These are phyloP conservation scores for Drosophila orena DNA, from an alignment of 1,140 invertebrate species.

Conservation along the genomic window DNA sequence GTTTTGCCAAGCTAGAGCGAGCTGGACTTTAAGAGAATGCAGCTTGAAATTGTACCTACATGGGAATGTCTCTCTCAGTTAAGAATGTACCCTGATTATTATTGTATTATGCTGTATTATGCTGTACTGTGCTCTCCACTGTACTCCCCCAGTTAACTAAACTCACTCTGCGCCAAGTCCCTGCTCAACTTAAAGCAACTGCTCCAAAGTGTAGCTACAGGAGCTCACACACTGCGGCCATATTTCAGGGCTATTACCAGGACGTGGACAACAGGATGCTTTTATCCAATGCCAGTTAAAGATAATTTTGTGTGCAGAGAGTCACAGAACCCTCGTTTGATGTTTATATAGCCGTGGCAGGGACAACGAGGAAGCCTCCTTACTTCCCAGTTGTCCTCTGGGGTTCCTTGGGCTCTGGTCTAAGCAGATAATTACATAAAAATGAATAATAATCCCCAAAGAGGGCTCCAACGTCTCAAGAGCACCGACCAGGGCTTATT, in stretches of 20 bases:
- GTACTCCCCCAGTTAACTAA: background rate
- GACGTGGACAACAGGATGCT: slow-evolving; percentile 61
- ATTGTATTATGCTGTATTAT: too few relatives aligned
- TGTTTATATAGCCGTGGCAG: slow-evolving; percentile 12
- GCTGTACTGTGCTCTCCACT: too few relatives aligned
- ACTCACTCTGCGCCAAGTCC: slow-evolving; percentile 1
- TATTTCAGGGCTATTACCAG: slow-evolving; percentile 63
- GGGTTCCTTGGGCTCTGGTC: slow-evolving; percentile 27
- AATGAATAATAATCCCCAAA: slow-evolving; percentile 77
- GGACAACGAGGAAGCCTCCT: slow-evolving; percentile 7
- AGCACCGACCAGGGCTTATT: slow-evolving; percentile 73
- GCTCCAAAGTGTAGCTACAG: slow-evolving; percentile 74
- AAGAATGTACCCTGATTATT: too few relatives aligned
- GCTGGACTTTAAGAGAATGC: slow-evolving; percentile 7
- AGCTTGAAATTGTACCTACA: background rate
- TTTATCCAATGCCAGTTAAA: slow-evolving; percentile 69
- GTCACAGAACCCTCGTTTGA: background rate
- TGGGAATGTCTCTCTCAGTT: too few relatives aligned
- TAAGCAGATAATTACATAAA: slow-evolving; percentile 82
- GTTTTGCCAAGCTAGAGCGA: slow-evolving; percentile 18
- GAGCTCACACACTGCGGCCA: slow-evolving; percentile 71
- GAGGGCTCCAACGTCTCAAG: slow-evolving; percentile 53
- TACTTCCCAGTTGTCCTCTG: slow-evolving; percentile 39
- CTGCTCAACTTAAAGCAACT: slow-evolving; percentile 16
- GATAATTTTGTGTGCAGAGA: slow-evolving; percentile 42